Percentiles rank a stretch among this genome's conserved stretches.
Conservation (phyloP, 2,113 vertebrate species). For the Caretta caretta region DNA sequence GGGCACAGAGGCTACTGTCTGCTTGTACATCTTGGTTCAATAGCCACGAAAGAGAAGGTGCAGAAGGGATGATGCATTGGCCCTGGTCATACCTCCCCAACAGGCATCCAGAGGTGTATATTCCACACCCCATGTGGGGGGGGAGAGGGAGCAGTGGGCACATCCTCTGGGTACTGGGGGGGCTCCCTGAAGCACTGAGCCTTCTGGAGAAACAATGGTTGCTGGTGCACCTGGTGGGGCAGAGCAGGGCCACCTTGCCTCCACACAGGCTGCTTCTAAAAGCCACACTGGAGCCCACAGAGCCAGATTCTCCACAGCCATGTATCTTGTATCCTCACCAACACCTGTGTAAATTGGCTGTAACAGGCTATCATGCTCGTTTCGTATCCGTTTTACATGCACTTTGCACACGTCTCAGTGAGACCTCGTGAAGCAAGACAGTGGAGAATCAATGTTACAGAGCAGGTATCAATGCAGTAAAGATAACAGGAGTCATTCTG, state of each 20-base stretch:
- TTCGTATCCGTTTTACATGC: neutral
- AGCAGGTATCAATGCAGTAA: accelerated
- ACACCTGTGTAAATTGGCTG: neutral
- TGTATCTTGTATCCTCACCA: neutral
- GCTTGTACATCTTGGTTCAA: neutral
- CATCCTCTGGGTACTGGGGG: neutral
- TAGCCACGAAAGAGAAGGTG: neutral
- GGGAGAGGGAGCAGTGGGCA: neutral
- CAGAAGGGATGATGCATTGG: neutral
- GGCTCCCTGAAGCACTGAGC: neutral
- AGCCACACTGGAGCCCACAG: neutral
- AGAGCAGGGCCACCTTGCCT: neutral
- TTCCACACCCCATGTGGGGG: neutral
- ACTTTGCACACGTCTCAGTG: neutral
- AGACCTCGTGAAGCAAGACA: neutral
- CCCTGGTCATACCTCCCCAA: neutral
- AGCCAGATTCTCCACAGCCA: neutral
- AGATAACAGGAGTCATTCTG: accelerated
- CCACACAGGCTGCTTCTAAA: neutral
- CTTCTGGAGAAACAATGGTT: neutral
- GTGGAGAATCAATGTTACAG: neutral
- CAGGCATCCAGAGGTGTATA: neutral
- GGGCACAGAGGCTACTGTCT: neutral
- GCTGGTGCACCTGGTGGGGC: neutral
- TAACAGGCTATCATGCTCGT: neutral